Evolutionary conservation across 1,140 invertebrate genomes (phyloP), one percentile per base, ranked within the genome.

Genomic region (Microplitis demolitor): DNA sequence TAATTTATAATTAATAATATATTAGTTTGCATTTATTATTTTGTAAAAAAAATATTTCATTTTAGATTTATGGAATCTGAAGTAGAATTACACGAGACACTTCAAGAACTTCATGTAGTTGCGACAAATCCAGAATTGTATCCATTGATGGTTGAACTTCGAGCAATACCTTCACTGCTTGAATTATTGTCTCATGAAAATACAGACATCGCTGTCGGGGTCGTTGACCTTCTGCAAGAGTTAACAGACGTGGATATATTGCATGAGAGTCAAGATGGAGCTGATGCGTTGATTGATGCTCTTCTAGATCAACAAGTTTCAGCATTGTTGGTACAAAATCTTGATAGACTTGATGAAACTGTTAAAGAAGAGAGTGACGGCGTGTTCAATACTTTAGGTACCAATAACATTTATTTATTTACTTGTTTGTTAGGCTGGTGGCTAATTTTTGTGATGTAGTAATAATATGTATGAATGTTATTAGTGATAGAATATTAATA

Each of bases 11-110:
- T 51, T 31, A 54, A 71, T 14, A 61, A 31, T 11, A 31, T 8
- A 35, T 31, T 61, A 31, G 5, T 33, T 31, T 11, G 4, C 16
- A 61, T 39, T 0, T 8, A 34, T 33, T 31, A 64, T 37, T 31
- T 14, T 66, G 14, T 51, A 9, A 13, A 53, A 4, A 31, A 4
- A 67, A 35, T 33, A 64, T 51, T 70, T 70, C 16, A 14, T 75
- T 71, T 64, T 73, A 95, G 93, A 85, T 99, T 99, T 87, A 98
- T 99, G 97, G 98, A 99, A 78, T 98, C 97, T 64, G 98, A 99
- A 89, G 88, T 99, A 9, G 97, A 99, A 87, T 87, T 99, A 56
- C 95, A 98, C 87, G 95, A 96, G 79, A 92, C 93, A 2, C 90
- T 99, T 73, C 93, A 99, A 88, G 96, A 99, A 82, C 90, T 99